Conservation (phyloP, 2,888 invertebrate species). For the Tineola bisselliella region DNA sequence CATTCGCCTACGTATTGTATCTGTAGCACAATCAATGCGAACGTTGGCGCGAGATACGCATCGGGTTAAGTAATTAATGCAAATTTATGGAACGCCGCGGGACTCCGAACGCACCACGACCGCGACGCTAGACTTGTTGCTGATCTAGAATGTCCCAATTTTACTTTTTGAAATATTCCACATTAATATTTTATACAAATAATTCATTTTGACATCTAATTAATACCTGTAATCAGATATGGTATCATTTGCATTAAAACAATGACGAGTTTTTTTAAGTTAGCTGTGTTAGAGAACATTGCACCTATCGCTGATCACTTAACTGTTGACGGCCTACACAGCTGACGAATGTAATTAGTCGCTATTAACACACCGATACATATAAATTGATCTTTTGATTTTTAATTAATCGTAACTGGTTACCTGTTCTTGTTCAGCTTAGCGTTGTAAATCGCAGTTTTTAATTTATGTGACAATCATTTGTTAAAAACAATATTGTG, state of each 20-base stretch:
- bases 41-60: slow-evolving; percentile 36
- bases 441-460: too few relatives aligned
- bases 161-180: neutral
- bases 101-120: slow-evolving; percentile 23
- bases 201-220: too few relatives aligned
- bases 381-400: slow-evolving; percentile 28
- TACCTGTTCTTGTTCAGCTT: neutral
- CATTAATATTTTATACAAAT: neutral
- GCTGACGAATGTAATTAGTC: slow-evolving; percentile 35
- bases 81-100: slow-evolving; percentile 31
- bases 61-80: slow-evolving; percentile 44
- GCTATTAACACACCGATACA: slow-evolving; percentile 37
- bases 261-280: too few relatives aligned
- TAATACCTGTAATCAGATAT: neutral
- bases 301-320: neutral
- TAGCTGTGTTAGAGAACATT: too few relatives aligned
- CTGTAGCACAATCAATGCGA: slow-evolving; percentile 36
- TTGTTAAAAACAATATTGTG: neutral
- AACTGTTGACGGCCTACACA: slow-evolving; percentile 6
- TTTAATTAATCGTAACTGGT: neutral
- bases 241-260: too few relatives aligned
- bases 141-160: slow-evolving; percentile 19
- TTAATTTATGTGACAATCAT: neutral
- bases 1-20: slow-evolving; percentile 20
- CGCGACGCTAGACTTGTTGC: slow-evolving; percentile 22